Base-by-base conservation (phyloP, 2,113 vertebrate species). In the Zosterops lateralis region DNA sequence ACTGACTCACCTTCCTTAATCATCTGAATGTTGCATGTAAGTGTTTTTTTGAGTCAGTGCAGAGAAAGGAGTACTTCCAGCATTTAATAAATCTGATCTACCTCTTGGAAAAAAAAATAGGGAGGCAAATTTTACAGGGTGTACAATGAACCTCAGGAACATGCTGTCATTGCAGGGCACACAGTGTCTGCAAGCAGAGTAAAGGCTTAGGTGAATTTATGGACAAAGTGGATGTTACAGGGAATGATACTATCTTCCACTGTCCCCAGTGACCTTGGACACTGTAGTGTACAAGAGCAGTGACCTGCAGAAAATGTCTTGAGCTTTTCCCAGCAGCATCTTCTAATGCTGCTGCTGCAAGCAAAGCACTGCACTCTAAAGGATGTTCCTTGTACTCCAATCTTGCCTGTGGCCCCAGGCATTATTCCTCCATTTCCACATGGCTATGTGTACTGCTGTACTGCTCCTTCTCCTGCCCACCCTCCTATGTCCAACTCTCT, bases 1-100 rank as follows among this genome's bases (percentile, higher is more conserved):
- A 40, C 12, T 60, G 60, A 45, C 31, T 79, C 28, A 32, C 5
- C 4, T 62, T 87, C 32, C 40, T 61, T 36, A 86, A 32, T 83
- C 42, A 42, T 40, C 31, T 32, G 31, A 76, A 26, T 0, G 0
- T 50, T 45, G 29, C 2, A 3, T 42, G 3, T 17, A 60, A 65
- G 15, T 62, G 16, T 14, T 20, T 40, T 89, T 77, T 62, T 10
- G 36, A 32, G 24, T 51, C 56, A 89, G 32, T 24, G 44, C 31
- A 71, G 56, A 78, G 50, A 47, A 95, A 77, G 17, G 64, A 90
- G 40, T 25, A 24, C 18, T 65, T 93, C 21, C 50, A 44, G 31
- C 53, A 44, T 83, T 42, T 80, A 70, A 70, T 57, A 29, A 53
- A 17, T 61, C 58, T 73, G 42, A 74, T 74, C 38, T 54, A n/a